These are phyloP conservation scores for Paratrypauchen microcephalus DNA, from an alignment of 2,797 vertebrate genomes.

Conservation along the genomic window DNA sequence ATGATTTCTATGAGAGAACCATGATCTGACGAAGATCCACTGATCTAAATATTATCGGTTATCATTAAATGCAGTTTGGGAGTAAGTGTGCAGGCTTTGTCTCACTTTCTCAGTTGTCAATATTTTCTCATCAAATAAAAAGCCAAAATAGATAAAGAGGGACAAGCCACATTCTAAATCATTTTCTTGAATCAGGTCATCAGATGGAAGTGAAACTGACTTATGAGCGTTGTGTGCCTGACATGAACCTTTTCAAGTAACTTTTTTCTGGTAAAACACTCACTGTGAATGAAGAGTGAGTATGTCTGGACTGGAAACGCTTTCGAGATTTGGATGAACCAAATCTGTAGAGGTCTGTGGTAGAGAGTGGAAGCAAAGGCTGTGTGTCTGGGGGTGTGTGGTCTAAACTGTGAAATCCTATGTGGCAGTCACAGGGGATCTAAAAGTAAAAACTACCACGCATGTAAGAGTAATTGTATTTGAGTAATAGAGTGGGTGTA, in stretches of 20 bases:
- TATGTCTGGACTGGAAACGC: background rate
- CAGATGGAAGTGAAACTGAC: slow-evolving; percentile 3
- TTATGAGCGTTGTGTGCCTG: background rate
- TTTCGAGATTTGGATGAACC: background rate
- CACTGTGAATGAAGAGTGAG: slow-evolving; percentile 2
- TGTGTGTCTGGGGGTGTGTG: background rate
- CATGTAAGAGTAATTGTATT: too few species aligned
- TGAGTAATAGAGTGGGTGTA: too few species aligned
- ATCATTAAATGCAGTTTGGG: too few species aligned
- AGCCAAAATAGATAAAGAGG: background rate
- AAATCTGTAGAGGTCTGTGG: background rate
- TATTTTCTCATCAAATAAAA: background rate
- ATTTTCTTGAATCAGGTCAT: background rate
- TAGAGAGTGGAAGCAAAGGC: background rate
- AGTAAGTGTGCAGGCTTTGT: too few species aligned
- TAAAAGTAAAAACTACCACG: too few species aligned
- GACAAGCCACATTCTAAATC: too few species aligned
- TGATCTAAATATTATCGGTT: too few species aligned
- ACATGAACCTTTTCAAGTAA: background rate
- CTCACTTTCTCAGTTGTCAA: background rate
- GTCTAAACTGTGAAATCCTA: background rate
- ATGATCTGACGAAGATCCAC: too few species aligned
- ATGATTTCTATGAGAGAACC: too few species aligned
- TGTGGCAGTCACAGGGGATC: too few species aligned
- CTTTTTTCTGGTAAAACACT: slow-evolving; percentile 6